Evolutionary conservation across 2,113 vertebrate genomes (phyloP).

Genomic region (Gallinago paraguaiae): DNA sequence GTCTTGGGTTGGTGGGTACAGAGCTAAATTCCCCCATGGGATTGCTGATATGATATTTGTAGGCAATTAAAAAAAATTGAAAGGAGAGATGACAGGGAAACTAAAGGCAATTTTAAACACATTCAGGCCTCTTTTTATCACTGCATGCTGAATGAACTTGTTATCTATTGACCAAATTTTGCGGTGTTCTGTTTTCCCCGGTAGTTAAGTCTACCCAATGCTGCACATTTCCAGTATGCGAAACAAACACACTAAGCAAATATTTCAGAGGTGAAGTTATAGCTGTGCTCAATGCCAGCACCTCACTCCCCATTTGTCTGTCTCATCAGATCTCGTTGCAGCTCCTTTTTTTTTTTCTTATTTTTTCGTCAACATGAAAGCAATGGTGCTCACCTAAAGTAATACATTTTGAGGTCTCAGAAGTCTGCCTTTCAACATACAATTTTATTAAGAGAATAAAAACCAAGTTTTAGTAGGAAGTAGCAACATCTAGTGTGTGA

Average conservation of each 20-base stretch:
- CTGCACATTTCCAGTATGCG: rapidly evolving
- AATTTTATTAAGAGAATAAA: neutral
- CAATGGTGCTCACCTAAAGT: neutral
- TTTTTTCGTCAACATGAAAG: neutral
- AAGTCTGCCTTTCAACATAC: neutral
- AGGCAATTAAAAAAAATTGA: neutral
- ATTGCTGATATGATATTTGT: neutral
- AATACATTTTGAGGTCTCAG: neutral
- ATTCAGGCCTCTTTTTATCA: neutral
- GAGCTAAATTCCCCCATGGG: neutral
- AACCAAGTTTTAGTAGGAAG: neutral
- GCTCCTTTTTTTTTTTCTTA: neutral
- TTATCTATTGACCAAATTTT: neutral
- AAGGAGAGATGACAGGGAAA: neutral
- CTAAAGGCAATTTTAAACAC: neutral
- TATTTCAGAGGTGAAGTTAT: neutral
- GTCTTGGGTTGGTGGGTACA: neutral
- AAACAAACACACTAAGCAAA: neutral
- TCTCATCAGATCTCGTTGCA: neutral
- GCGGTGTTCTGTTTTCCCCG: rapidly evolving
- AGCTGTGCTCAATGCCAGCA: neutral
- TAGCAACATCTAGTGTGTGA: neutral
- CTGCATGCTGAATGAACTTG: rapidly evolving
- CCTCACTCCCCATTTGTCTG: neutral
- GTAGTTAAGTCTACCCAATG: neutral